Base-by-base conservation (phyloP, 2,888 invertebrate species). In the Drosophila sordidapex region DNA sequence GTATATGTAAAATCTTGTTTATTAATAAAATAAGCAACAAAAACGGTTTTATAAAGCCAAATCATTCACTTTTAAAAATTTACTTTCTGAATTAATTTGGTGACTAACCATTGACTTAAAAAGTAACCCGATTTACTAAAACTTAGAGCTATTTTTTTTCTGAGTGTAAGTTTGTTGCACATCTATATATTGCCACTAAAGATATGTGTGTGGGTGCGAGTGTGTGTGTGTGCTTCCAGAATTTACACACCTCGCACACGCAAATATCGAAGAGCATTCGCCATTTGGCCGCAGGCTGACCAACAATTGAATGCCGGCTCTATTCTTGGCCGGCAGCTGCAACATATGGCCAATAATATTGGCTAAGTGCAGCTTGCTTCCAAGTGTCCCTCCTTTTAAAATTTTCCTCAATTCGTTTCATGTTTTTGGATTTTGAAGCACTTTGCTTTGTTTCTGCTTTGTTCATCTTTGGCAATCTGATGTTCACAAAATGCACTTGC, bases 221-320 rank as follows among this genome's bases (percentile, higher is more conserved):
- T 36, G 18, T 40, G 21, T 21, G 21, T 21, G 11, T 35, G 43
- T 33, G n/a, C 48, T 49, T 67, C 71, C 70, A 70, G 70, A 80
- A 85, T 84, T 84, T 80, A 78, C 85, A 77, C 85, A 74, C 74
- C 76, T 70, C 49, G 35, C 66, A 60, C 87, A 87, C 82, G 80
- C 85, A 73, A 77, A 65, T 70, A 63, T 81, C 54, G 52, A 62
- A 51, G 43, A 57, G 53, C 56, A 59, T 36, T 60, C 56, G 15
- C n/a, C 48, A 46, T 51, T 58, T 61, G 52, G 58, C 49, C 36
- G 43, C 74, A 79, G 76, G 66, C 69, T 65, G 62, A 51, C 82
- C 70, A 66, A 74, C 75, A 79, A 53, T 62, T 68, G 71, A 48
- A 65, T 66, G 43, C 60, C 52, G 52, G 53, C 43, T 49, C 49